Base-by-base conservation (phyloP, 2,888 invertebrate genomes). In the Portevinia maculata region DNA sequence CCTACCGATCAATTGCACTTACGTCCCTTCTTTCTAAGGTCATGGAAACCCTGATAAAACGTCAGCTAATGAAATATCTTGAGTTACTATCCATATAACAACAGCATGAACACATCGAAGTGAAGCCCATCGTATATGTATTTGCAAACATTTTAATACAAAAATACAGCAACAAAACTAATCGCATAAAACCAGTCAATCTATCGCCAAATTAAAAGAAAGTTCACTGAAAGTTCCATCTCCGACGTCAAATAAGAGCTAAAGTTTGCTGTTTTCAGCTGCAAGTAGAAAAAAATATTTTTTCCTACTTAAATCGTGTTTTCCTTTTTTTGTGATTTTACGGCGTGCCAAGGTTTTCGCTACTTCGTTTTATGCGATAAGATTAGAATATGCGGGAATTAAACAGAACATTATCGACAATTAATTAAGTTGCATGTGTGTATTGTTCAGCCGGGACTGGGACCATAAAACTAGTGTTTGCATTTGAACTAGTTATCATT, bases 221-320 rank as follows among this genome's bases (percentile, higher is more conserved):
- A 74, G 74, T 74, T 74, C 74, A 74, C 48, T 74, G 74, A 55
- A 74, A 64, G 57, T 53, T 17, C 15, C 28, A 55, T 55, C 55
- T 48, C 37, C 13, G 48, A 34, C 37, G 39, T 28, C 28, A 53
- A 13, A 50, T 48, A 32, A 30, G 44, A 21, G 46, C 19, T 17
- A 13, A 28, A 57, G 34, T 65, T 65, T 32, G 15, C 30, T 67
- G 6, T 34, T 55, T 55, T 32, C 24, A 13, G 21, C 3, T n/a
- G 6, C 19, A 34, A 59, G 3, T 0, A 34, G 2, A 53, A 30
- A 2, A n/a, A 34, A 48, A 13, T 1, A 30, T 55, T 19, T 15
- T 17, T 37, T 44, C 44, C 19, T 44, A 32, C 15, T 67, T 21
- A 9, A 34, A 13, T 13, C n/a, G 5, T 24, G 3, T 24, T 17